phyloP scores from a whole-genome alignment of 2,113 vertebrate species.

The Antennarius striatus region DNA sequence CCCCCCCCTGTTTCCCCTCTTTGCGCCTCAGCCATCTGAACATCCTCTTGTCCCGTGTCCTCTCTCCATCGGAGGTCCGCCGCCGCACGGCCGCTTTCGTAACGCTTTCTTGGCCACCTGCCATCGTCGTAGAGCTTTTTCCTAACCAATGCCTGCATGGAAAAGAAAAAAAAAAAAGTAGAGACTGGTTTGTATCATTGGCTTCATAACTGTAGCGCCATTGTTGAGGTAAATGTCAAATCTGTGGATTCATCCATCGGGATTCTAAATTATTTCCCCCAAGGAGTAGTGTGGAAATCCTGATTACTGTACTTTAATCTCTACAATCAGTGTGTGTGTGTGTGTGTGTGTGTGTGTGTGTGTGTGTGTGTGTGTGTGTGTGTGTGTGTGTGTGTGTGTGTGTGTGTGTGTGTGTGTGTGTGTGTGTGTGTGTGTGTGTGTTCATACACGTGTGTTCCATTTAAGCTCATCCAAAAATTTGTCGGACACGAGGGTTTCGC shows the following conservation, averaged over 20 bases:
- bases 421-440: not conserved
- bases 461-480: slow-evolving; percentile 23
- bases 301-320: slow-evolving; percentile 44
- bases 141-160: slow-evolving; percentile 52
- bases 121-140: slow-evolving; percentile 54
- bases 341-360: slow-evolving; percentile 5
- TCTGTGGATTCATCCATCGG: slow-evolving; percentile 37
- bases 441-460: slow-evolving; percentile 44
- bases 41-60: slow-evolving; percentile 29
- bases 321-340: slow-evolving; percentile 22
- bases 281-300: slow-evolving; percentile 28
- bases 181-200: slow-evolving; percentile 59
- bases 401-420: too few species aligned
- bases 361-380: slow-evolving; percentile 13
- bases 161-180: slow-evolving; percentile 28
- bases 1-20: slow-evolving; percentile 1
- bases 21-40: slow-evolving; percentile 36
- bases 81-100: slow-evolving; percentile 45
- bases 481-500: slow-evolving; percentile 16
- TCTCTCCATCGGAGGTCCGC: slow-evolving; percentile 34
- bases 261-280: slow-evolving; percentile 13
- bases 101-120: slow-evolving; percentile 49
- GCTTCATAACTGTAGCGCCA: slow-evolving; percentile 64
- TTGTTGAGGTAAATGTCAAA: slow-evolving; percentile 62
- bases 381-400: not conserved